Evolutionary conservation across 2,113 vertebrate species (phyloP), one percentile per base, ranked within the genome.

Genomic region (Parus major): DNA sequence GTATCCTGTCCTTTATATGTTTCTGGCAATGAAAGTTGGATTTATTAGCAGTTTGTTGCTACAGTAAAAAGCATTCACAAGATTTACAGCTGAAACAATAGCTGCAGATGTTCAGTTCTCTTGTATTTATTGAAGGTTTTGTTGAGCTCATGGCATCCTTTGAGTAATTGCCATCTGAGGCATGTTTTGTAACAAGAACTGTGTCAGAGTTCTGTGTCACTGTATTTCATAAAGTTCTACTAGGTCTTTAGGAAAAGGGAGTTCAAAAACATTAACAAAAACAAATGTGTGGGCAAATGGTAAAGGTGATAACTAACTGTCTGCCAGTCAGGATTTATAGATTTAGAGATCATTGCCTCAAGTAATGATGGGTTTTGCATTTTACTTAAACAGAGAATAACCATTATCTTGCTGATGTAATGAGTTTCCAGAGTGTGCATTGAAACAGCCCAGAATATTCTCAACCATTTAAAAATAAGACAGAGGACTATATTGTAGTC

Each of bases 161-260:
- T 98, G 97, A 98, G 97, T 97, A 98, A 98, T 91, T 97, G 91
- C 79, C 77, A 88, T 86, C 86, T 72, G 71, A 97, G 91, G 88
- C 69, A 22, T 63, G 89, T 94, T 97, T 97, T 97, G 93, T 92
- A 97, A 93, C 91, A 97, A 95, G 92, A 88, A 70, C 90, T 95
- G 29, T 97, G 96, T 95, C 95, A 87, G 29, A 60, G 79, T 80
- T 96, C 76, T 84, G 27, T 95, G 92, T 95, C 95, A 83, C 75
- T 57, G 61, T 92, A 91, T 96, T 97, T 97, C 93, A 96, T 94
- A 70, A 91, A 96, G 95, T 97, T 97, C 80, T 91, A 21, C 78
- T 18, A 23, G 59, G 90, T 92, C 96, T 95, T 97, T 71, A 93
- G 95, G 88, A 96, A 97, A 73, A 68, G 46, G 12, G 56, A 96